These are phyloP conservation scores for Laterallus jamaicensis DNA, from an alignment of 2,113 vertebrate genomes.

Conservation along the genomic window DNA sequence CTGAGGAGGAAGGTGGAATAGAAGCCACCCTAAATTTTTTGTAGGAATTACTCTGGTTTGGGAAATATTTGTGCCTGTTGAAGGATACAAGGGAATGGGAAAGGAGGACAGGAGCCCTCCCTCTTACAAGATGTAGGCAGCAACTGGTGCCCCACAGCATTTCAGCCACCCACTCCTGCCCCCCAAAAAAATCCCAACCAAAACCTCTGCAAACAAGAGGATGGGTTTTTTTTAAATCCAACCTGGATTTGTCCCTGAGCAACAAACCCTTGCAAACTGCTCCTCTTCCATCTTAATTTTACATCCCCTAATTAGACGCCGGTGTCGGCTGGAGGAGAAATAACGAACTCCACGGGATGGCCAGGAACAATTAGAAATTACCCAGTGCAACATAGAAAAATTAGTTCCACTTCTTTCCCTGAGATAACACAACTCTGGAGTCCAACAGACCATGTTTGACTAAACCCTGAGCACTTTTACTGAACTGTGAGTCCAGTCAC, in stretches of 20 bases:
- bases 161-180: not conserved
- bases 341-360: not conserved
- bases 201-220: not conserved
- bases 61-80: not conserved
- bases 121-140: not conserved
- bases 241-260: not conserved
- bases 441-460: not conserved
- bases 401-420: not conserved
- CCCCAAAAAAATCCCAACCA: not conserved
- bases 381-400: not conserved
- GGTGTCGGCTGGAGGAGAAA: not conserved
- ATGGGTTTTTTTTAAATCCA: not conserved
- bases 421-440: rapidly evolving
- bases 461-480: not conserved
- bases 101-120: not conserved
- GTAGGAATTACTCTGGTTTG: not conserved
- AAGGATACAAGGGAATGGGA: not conserved
- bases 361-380: slow-evolving; percentile 26
- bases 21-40: not conserved
- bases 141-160: not conserved
- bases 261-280: not conserved
- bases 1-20: rapidly evolving
- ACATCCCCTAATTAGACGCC: not conserved
- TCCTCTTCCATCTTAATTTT: slow-evolving; percentile 34
- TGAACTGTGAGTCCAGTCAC: not conserved